A percentile compares a stretch with the other conserved stretches of the same genome.
These are phyloP conservation scores for Ovis aries DNA, from an alignment of 2,113 vertebrate species.

Conservation along the genomic window DNA sequence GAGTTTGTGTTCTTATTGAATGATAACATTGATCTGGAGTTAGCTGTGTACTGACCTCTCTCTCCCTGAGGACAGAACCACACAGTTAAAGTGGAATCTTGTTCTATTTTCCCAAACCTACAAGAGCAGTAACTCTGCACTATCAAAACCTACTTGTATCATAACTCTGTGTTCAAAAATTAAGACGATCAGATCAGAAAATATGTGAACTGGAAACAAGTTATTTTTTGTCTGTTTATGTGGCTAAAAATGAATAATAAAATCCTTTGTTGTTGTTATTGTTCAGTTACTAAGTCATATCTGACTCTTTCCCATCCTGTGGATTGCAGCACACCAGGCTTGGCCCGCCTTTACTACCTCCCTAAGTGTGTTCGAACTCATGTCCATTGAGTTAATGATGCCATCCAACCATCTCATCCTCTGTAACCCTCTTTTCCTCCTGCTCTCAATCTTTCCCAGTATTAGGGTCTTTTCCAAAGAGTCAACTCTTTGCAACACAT, in stretches of 20 bases:
- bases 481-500: not conserved
- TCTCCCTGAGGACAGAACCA: not conserved
- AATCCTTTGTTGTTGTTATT: not conserved
- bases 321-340: not conserved
- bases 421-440: not conserved
- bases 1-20: not conserved
- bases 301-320: not conserved
- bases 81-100: not conserved
- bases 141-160: not conserved
- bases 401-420: not conserved
- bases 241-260: not conserved
- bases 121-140: accelerated
- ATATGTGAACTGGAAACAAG: not conserved
- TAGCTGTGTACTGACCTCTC: not conserved
- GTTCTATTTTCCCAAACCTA: accelerated
- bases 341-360: not conserved
- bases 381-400: not conserved
- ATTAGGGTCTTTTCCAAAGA: not conserved
- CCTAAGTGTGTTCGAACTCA: not conserved
- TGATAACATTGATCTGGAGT: not conserved
- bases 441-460: not conserved
- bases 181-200: not conserved
- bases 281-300: not conserved
- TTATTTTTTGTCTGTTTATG: not conserved
- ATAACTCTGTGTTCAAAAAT: not conserved